phyloP scores from a whole-genome alignment of 2,797 vertebrate genomes.

The Tamandua tetradactyla region DNA sequence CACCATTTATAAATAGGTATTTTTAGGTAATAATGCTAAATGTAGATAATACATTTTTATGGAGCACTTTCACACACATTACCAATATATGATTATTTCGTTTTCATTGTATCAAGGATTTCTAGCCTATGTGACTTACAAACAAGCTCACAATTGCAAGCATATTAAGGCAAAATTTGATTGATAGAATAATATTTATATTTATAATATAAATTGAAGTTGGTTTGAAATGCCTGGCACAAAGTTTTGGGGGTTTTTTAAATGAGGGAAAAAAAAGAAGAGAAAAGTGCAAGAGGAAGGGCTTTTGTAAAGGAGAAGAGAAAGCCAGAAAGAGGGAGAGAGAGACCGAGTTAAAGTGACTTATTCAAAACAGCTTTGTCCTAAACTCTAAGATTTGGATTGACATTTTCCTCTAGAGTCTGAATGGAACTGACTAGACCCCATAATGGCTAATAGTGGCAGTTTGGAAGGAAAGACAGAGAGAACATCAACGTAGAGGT shows the following conservation, averaged over 20 bases:
- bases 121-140: background rate
- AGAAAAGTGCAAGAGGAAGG: background rate
- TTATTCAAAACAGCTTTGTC: background rate
- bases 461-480: background rate
- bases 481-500: background rate
- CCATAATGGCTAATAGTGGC: background rate
- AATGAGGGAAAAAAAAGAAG: background rate
- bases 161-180: conserved; percentile 25
- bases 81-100: conserved; percentile 7
- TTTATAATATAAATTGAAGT: background rate
- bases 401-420: background rate
- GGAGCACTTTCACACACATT: background rate
- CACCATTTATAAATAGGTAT: conserved; percentile 19
- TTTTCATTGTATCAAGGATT: conserved; percentile 32
- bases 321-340: background rate
- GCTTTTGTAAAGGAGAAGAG: background rate
- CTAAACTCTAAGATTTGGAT: conserved; percentile 5
- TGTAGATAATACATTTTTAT: background rate
- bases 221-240: background rate
- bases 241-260: background rate
- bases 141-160: background rate
- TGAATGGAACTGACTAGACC: background rate
- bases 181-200: background rate
- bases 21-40: conserved; percentile 26
- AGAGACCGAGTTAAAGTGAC: background rate